Percentiles rank a stretch among this genome's conserved stretches.
These are phyloP conservation scores for Tragulus kanchil DNA, from an alignment of 2,113 vertebrate genomes.

Conservation along the genomic window DNA sequence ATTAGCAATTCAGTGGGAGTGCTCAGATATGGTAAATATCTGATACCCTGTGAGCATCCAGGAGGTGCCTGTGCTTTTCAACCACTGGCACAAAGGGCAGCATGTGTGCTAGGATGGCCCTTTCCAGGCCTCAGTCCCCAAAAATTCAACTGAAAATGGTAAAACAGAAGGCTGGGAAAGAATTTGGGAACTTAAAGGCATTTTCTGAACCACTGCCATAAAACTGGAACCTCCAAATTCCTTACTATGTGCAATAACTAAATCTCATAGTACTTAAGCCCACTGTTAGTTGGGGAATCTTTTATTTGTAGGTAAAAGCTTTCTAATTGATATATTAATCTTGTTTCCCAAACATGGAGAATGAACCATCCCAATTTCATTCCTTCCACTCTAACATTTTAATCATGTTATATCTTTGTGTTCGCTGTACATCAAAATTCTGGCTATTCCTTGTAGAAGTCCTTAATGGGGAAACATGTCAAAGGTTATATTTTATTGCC, in stretches of 20 bases:
- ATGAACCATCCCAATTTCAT: background rate
- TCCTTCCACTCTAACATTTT: conserved; percentile 16
- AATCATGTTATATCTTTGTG: background rate
- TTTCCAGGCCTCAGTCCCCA: no score
- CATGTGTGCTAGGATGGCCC: background rate
- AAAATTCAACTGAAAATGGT: background rate
- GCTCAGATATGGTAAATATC: background rate
- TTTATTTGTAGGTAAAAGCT: background rate
- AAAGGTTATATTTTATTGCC: background rate
- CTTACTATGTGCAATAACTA: background rate
- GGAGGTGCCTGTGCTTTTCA: background rate
- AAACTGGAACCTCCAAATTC: background rate
- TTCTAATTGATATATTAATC: background rate
- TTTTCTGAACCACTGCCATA: background rate
- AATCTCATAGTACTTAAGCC: background rate
- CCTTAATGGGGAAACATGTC: background rate
- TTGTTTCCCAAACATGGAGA: background rate
- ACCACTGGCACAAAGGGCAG: background rate
- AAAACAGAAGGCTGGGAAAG: conserved; percentile 13
- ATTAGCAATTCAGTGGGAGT: background rate
- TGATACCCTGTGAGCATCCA: no score
- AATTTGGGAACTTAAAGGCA: background rate
- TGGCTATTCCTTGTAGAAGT: background rate
- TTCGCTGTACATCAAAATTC: background rate
- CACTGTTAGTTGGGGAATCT: background rate